A percentile compares a stretch with the other conserved stretches of the same genome.
Evolutionary conservation across 2,113 vertebrate species (phyloP).

Genomic region (Ctenomys sociabilis): DNA sequence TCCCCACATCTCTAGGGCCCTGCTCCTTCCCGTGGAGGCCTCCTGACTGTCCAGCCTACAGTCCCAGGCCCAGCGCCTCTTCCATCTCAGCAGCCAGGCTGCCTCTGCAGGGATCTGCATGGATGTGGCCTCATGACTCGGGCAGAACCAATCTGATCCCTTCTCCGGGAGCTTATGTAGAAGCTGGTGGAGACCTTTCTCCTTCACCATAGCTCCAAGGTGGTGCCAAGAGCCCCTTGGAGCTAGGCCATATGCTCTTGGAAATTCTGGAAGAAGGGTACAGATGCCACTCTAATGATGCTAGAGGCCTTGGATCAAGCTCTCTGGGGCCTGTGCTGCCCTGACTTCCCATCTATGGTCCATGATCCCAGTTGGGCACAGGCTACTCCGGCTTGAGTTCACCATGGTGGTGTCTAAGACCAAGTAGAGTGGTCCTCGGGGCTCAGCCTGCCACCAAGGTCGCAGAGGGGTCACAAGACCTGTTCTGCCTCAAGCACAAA

Average conservation of each 20-base stretch:
- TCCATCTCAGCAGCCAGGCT: background rate
- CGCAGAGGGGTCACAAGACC: background rate
- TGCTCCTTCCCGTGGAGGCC: background rate
- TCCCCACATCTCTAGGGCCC: background rate
- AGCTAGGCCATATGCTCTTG: background rate
- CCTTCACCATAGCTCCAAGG: background rate
- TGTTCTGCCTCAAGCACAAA: background rate
- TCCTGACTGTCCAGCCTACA: background rate
- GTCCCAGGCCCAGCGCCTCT: background rate
- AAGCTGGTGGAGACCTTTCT: background rate
- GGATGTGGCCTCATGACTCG: background rate
- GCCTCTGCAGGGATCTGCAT: background rate
- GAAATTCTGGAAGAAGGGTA: background rate
- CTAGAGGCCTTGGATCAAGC: too few relatives aligned
- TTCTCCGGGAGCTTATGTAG: too few relatives aligned
- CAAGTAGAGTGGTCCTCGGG: background rate
- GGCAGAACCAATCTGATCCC: background rate
- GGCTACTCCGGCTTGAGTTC: background rate
- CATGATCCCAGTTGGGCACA: too few relatives aligned
- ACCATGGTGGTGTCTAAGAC: background rate
- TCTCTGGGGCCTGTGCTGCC: background rate
- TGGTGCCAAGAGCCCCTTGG: too few relatives aligned
- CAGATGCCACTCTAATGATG: background rate
- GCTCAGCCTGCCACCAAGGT: background rate
- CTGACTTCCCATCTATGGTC: background rate